phyloP scores from a whole-genome alignment of 1,140 invertebrate species.

The Solen grandis region DNA sequence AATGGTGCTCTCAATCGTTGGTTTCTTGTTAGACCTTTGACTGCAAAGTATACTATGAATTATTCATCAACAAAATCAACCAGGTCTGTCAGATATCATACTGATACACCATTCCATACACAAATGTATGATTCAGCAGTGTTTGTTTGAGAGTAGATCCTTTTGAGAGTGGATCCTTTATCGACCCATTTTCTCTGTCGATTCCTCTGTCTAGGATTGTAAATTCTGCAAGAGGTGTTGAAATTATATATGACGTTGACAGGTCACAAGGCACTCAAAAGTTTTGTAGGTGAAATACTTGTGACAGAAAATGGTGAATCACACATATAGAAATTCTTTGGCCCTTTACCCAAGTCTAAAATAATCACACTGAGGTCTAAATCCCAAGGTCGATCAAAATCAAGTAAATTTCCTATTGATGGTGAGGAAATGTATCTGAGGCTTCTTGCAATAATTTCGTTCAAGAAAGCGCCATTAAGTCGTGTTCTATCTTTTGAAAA shows the following conservation, averaged over 20 bases:
- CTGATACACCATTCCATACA: background rate
- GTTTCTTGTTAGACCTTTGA: constrained; percentile 15
- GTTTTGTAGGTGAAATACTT: background rate
- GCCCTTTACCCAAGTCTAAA: background rate
- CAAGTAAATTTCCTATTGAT: background rate
- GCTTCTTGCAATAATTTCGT: background rate
- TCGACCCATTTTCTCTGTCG: background rate
- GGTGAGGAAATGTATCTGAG: constrained; percentile 3
- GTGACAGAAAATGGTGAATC: background rate
- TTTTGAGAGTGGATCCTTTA: background rate
- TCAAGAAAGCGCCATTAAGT: background rate
- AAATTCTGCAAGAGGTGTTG: constrained; percentile 17
- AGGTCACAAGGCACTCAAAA: background rate
- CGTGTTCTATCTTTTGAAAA: constrained; percentile 10
- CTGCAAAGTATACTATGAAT: too few relatives aligned
- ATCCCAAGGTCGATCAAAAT: background rate
- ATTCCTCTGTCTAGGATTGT: background rate
- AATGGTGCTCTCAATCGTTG: constrained; percentile 8
- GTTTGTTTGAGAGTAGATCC: background rate
- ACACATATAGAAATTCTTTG: background rate
- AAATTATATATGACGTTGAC: background rate
- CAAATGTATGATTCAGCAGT: background rate
- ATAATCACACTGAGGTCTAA: background rate
- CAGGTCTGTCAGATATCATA: background rate
- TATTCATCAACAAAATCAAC: too few relatives aligned